phyloP scores from a whole-genome alignment of 2,797 vertebrate species.

The Hippoglossus hippoglossus region DNA sequence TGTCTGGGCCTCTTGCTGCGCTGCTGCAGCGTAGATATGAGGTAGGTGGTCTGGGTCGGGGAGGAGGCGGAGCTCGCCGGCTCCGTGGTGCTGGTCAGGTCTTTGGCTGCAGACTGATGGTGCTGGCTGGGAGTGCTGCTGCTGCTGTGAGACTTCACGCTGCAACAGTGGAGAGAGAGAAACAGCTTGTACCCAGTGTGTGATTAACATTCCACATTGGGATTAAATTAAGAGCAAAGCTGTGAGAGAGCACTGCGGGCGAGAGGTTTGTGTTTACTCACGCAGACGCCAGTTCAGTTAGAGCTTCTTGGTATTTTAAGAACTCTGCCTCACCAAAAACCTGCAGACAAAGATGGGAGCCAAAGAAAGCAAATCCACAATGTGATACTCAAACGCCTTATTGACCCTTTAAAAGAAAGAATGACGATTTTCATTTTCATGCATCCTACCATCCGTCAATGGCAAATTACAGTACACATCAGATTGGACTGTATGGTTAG shows the following conservation, averaged over 20 bases:
- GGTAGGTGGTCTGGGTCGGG: conserved; percentile 93
- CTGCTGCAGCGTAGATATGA: conserved; percentile 88
- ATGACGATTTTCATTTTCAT: no score
- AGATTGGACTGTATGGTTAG: not conserved
- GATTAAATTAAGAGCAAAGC: conserved; percentile 40
- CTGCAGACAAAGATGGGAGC: conserved; percentile 67
- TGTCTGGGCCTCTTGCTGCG: conserved; percentile 94
- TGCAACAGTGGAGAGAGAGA: conserved; percentile 60
- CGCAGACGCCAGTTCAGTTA: conserved; percentile 89
- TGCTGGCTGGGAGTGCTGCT: conserved; percentile 83
- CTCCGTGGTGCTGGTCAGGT: conserved; percentile 88
- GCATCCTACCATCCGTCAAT: not conserved
- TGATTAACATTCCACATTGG: conserved; percentile 59
- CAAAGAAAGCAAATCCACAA: conserved; percentile 14
- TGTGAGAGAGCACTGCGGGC: not conserved
- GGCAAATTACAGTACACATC: not conserved
- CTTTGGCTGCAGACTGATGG: conserved; percentile 94
- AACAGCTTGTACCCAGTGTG: conserved; percentile 29
- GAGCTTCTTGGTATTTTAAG: conserved; percentile 89
- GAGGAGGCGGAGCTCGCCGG: conserved; percentile 78
- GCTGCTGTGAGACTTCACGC: conserved; percentile 86
- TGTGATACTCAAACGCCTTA: not conserved
- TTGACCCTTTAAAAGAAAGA: no score
- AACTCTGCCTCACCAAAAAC: conserved; percentile 91
- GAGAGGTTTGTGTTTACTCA: conserved; percentile 80